phyloP scores from a whole-genome alignment of 2,113 vertebrate species.

The Phaethon lepturus region DNA sequence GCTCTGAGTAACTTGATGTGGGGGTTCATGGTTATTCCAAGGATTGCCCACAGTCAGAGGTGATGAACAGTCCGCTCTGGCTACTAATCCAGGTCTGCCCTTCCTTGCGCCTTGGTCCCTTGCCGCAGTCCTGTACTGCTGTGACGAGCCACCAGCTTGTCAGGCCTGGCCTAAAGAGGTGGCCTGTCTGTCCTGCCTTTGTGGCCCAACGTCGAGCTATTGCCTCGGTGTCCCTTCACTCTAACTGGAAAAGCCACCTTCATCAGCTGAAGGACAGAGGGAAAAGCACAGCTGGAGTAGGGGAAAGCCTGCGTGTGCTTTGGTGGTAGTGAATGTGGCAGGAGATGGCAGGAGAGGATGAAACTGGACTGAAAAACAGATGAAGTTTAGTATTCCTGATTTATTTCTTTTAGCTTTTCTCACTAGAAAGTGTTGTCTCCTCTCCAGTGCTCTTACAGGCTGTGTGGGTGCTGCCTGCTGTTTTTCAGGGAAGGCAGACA shows the following conservation, averaged over 20 bases:
- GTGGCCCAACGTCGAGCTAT: fast-evolving
- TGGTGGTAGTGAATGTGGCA: fast-evolving
- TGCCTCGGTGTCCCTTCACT: background rate
- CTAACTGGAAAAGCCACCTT: background rate
- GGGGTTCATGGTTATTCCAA: fast-evolving
- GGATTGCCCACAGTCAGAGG: background rate
- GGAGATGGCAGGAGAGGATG: background rate
- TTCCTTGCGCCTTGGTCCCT: background rate
- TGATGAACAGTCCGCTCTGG: background rate
- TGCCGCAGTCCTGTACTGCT: background rate
- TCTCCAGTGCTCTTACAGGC: background rate
- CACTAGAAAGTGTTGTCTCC: background rate
- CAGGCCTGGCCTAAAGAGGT: background rate
- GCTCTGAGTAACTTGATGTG: background rate
- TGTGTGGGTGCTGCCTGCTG: background rate
- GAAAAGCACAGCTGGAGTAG: background rate
- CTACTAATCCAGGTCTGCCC: background rate
- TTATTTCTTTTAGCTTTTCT: background rate
- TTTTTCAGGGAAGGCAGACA: background rate
- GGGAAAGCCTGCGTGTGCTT: background rate
- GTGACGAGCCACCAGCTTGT: background rate
- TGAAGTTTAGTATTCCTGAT: background rate
- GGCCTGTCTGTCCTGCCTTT: background rate
- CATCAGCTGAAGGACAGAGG: background rate
- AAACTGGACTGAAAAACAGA: background rate